A percentile compares a stretch with the other conserved stretches of the same genome.
Evolutionary conservation across 2,888 invertebrate species (phyloP).

Genomic region (Yponomeuta cagnagella): DNA sequence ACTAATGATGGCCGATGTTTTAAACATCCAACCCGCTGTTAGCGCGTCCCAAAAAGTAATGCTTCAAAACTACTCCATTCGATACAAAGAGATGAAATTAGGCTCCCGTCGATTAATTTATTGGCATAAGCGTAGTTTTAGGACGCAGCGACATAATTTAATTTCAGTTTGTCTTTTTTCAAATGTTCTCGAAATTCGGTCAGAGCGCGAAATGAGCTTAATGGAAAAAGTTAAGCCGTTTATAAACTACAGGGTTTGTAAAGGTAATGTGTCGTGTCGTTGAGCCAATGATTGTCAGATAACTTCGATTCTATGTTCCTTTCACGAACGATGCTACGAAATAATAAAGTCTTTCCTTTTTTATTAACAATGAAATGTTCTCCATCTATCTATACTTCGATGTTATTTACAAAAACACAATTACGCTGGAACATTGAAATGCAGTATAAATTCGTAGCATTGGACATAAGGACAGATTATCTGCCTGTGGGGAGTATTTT

Average conservation of each 20-base stretch:
- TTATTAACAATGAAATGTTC: too few relatives aligned
- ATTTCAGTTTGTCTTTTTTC: background rate
- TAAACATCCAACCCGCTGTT: slow-evolving; percentile 35
- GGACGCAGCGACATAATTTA: too few relatives aligned
- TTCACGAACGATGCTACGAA: too few relatives aligned
- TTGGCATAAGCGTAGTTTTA: too few relatives aligned
- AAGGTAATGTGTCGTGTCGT: too few relatives aligned
- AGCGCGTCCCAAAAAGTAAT: slow-evolving; percentile 4
- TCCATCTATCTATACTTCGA: too few relatives aligned
- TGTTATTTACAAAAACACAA: too few relatives aligned
- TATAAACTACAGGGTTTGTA: too few relatives aligned
- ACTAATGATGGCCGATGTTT: slow-evolving; percentile 46
- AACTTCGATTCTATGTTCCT: too few relatives aligned
- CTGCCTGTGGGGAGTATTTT: background rate
- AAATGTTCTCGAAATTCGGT: background rate
- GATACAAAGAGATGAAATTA: background rate
- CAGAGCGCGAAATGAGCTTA: background rate
- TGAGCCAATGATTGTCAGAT: too few relatives aligned
- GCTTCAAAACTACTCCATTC: background rate
- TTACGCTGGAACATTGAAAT: background rate
- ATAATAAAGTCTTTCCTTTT: too few relatives aligned
- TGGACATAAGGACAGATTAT: background rate
- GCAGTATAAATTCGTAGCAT: background rate
- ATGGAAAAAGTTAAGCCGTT: background rate
- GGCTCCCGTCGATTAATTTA: background rate